A percentile compares a stretch with the other conserved stretches of the same genome.
These are phyloP conservation scores for Amiota mariae DNA, from an alignment of 2,888 invertebrate species.

Conservation along the genomic window DNA sequence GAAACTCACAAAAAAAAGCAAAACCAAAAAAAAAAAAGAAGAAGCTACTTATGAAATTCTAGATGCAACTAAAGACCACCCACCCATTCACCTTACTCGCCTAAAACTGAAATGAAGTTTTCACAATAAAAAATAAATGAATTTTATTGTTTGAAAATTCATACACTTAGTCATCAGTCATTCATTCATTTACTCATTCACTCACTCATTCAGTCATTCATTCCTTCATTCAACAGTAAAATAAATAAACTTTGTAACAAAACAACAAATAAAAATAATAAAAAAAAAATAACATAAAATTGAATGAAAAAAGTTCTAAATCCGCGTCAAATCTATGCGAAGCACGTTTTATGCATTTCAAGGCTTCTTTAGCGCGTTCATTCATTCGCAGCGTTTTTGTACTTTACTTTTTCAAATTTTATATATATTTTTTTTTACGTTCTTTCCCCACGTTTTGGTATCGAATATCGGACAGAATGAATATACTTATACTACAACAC, in stretches of 20 bases:
- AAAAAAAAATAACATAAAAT: neutral
- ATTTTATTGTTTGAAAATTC: neutral
- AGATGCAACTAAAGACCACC: no score
- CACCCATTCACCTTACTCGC: neutral
- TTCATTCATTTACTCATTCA: neutral
- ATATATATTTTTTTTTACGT: neutral
- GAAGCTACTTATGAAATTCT: no score
- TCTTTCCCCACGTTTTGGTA: no score
- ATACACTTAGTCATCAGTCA: no score
- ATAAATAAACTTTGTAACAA: neutral
- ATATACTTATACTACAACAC: no score
- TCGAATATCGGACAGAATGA: no score
- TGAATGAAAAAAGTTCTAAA: conserved; percentile 19
- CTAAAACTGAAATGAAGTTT: conserved; percentile 4
- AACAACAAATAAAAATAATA: neutral
- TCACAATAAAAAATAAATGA: neutral
- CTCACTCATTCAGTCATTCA: neutral
- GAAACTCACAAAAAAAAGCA: neutral
- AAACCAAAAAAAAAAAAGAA: no score
- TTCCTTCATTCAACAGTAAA: neutral
- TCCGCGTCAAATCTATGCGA: conserved; percentile 48
- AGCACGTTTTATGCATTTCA: conserved; percentile 59
- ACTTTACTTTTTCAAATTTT: conserved; percentile 36
- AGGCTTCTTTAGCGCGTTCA: conserved; percentile 48
- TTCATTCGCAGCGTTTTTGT: conserved; percentile 18